Evolutionary conservation across 2,113 vertebrate genomes (phyloP), one percentile per base, ranked within the genome.

Genomic region (Myrmophylax atrothorax): DNA sequence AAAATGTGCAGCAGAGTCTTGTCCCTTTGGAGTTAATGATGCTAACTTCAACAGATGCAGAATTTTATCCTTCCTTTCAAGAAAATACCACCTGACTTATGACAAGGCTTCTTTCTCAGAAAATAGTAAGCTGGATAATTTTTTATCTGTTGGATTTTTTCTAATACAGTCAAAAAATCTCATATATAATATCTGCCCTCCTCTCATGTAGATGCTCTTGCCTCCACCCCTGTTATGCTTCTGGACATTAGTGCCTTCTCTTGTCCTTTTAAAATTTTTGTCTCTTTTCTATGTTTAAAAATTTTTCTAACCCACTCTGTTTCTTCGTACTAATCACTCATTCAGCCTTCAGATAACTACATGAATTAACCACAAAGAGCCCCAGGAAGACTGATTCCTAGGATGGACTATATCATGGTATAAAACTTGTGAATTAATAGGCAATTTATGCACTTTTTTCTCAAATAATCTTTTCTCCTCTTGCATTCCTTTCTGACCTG

Each of bases 221-320:
- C 3, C 3, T 3, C 24, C 6, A 4, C 19, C 8, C 28, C 12
- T 4, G 1, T 26, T 18, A 44, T 19, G 18, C 14, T 56, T 66
- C n/a, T 58, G 22, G 19, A 52, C 19, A 28, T 35, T 22, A 56
- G 6, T 52, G 44, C 3, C 7, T 66, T 92, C n/a, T 15, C 12
- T 38, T 50, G 7, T 18, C 8, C 7, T 52, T 86, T 79, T 42
- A 13, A 3, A 59, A 5, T 14, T 66, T 81, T 91, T 77, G 12
- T 10, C 9, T 69, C 4, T 7, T 89, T 84, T 69, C 12, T 38
- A 5, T 53, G 52, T 59, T 46, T 6, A 17, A 67, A 81, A 55
- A 50, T 92, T 17, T 58, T 29, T 59, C 16, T 37, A 56, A 55
- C 18, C 2, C 13, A 14, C 5, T 56, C 29, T 66, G 4, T 85